These are phyloP conservation scores for Lepidonotus clava DNA, from an alignment of 2,888 invertebrate genomes.

Conservation along the genomic window DNA sequence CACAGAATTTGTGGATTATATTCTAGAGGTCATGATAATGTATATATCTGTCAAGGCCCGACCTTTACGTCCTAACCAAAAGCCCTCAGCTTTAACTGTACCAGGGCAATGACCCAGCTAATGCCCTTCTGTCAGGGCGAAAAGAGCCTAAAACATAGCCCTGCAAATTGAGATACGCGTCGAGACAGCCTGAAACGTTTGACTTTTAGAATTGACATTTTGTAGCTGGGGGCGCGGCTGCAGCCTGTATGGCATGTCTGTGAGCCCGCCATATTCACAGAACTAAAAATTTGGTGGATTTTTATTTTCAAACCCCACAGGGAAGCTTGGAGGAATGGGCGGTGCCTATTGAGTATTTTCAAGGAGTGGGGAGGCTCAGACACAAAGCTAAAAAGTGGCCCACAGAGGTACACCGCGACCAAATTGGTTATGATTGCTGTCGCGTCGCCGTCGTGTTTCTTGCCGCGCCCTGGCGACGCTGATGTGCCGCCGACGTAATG, in stretches of 20 bases:
- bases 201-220: slow-evolving; percentile 21
- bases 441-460: slow-evolving; percentile 15
- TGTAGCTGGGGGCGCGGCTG: background rate
- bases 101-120: background rate
- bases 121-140: background rate
- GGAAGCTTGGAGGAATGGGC: too few species aligned
- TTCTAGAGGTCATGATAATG: too few species aligned
- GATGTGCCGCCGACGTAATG: background rate
- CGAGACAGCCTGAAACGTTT: slow-evolving; percentile 27
- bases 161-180: background rate
- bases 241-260: too few species aligned
- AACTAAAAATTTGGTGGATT: too few species aligned
- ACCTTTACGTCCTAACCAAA: too few species aligned
- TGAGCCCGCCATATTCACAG: too few species aligned
- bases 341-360: too few species aligned
- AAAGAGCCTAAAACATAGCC: slow-evolving; percentile 4
- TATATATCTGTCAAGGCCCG: too few species aligned
- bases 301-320: too few species aligned
- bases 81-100: background rate
- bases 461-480: background rate
- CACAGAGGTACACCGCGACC: background rate
- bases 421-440: slow-evolving; percentile 28
- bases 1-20: too few species aligned
- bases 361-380: too few species aligned
- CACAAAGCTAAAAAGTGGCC: too few species aligned